phyloP scores from a whole-genome alignment of 2,888 invertebrate genomes.

The Spilarctia lutea region DNA sequence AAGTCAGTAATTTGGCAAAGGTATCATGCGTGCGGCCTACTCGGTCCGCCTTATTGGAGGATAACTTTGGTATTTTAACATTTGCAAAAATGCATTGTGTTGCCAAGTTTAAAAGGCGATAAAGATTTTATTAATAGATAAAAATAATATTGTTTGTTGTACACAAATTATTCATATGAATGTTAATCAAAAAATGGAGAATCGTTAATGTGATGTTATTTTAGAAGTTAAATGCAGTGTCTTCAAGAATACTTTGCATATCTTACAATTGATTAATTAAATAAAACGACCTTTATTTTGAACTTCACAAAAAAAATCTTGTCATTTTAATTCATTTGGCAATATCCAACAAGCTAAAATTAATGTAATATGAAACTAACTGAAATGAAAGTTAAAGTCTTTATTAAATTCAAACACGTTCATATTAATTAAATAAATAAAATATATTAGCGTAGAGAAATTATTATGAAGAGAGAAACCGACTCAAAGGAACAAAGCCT shows the following conservation, averaged over 20 bases:
- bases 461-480: background rate
- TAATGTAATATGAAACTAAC: too few species aligned
- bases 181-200: background rate
- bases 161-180: background rate
- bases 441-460: background rate
- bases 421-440: background rate
- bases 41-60: background rate
- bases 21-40: background rate
- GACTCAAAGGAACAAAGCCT: slow-evolving; percentile 12
- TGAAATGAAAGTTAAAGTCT: background rate
- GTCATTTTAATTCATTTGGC: background rate
- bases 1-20: background rate
- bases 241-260: background rate
- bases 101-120: background rate
- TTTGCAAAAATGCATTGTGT: background rate
- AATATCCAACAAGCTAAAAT: background rate
- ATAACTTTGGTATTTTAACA: background rate
- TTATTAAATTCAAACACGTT: background rate
- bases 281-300: background rate
- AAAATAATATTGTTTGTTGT: background rate
- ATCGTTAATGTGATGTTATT: background rate
- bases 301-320: background rate
- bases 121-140: background rate
- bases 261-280: too few species aligned
- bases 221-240: background rate